Evolutionary conservation across 2,888 invertebrate genomes (phyloP), one percentile per base, ranked within the genome.

Genomic region (Isotomurus palustris): DNA sequence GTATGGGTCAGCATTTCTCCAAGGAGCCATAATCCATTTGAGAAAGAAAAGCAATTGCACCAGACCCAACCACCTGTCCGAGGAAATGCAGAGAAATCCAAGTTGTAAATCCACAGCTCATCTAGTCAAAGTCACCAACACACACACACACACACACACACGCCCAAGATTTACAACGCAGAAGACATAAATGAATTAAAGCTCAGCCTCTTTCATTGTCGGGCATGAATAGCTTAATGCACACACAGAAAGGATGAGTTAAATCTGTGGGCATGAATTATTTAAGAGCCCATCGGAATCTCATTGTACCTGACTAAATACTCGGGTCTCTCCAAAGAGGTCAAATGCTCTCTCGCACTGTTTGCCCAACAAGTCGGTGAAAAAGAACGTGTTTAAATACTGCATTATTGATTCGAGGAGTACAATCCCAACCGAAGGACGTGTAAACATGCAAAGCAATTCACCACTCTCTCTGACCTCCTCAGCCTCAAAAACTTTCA

Each of bases 361-460:
- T 24, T 35, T 32, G 35, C 6, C 35, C 49, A 49, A 49, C 49
- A 49, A 49, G 32, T 49, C 35, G 5, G 49, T 49, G 49, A n/a
- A 28, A 43, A 43, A 49, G 32, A 49, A 22, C 35, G 49, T 49
- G 49, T 29, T 49, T 32, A 49, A 49, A 32, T 49, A 32, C 49
- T 49, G 49, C 49, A 49, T 49, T 49, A 49, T 49, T 49, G 49
- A 49, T 49, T n/a, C n/a, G n/a, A n/a, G n/a, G n/a, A n/a, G n/a
- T n/a, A n/a, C n/a, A n/a, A n/a, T n/a, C n/a, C n/a, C n/a, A 47
- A 28, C 28, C 22, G 17, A 44, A n/a, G 22, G 12, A 44, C 44
- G 14, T 44, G 44, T 22, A 6, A 44, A 49, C 35, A 32, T 49
- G 49, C 22, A 32, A 49, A 35, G 43, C 43, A 43, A 19, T 43